Conservation (phyloP, 2,113 vertebrate species). For the Amblyornis subalaris region DNA sequence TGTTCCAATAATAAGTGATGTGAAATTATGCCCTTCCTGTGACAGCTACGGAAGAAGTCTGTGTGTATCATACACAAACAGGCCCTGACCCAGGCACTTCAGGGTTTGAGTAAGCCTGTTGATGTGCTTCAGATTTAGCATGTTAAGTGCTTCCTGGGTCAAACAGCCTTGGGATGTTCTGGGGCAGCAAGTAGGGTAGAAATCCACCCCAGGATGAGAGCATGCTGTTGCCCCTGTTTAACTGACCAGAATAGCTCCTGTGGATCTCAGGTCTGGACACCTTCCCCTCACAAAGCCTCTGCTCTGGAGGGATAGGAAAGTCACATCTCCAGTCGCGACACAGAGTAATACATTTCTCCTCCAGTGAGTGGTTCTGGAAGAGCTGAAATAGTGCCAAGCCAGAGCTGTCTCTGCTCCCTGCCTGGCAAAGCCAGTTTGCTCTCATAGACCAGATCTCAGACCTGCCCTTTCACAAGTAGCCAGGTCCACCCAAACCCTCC, state of each 20-base stretch:
- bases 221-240: accelerated
- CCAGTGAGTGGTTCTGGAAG: neutral
- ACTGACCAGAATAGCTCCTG: accelerated
- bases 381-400: neutral
- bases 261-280: neutral
- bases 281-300: neutral
- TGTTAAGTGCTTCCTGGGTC: neutral
- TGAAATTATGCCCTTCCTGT: neutral
- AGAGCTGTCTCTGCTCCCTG: neutral
- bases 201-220: neutral
- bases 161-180: neutral
- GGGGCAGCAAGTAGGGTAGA: neutral
- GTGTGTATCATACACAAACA: accelerated
- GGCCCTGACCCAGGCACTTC: neutral
- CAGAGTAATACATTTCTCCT: neutral
- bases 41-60: neutral
- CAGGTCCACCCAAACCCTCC: neutral
- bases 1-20: neutral
- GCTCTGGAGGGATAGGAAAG: neutral
- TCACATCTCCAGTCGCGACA: neutral
- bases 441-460: neutral
- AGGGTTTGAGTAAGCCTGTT: neutral
- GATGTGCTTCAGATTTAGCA: neutral
- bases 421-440: neutral
- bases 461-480: neutral